phyloP scores from a whole-genome alignment of 2,888 invertebrate species.

The Griposia aprilina region DNA sequence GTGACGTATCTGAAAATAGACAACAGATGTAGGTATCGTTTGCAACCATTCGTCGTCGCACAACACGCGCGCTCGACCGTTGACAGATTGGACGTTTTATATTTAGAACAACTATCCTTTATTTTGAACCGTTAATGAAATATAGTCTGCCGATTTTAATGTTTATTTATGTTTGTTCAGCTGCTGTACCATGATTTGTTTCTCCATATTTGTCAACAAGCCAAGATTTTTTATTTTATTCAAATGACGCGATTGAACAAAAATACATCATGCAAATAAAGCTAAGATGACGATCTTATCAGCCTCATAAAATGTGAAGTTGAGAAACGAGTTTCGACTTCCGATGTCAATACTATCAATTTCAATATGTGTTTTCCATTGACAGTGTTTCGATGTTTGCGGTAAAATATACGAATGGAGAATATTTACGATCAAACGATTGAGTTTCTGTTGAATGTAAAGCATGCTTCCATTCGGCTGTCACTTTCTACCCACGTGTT shows the following conservation, averaged over 20 bases:
- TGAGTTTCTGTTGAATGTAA: conserved; percentile 78
- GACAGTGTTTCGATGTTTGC: conserved; percentile 69
- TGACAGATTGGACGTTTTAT: conserved; percentile 89
- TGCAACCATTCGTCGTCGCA: conserved; percentile 88
- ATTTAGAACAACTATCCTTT: conserved; percentile 87
- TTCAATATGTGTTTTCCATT: conserved; percentile 67
- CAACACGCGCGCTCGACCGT: conserved; percentile 88
- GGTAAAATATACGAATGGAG: conserved; percentile 73
- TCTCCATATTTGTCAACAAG: conserved; percentile 27
- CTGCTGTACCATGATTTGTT: conserved; percentile 36
- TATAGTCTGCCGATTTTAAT: conserved; percentile 83
- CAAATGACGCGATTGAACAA: conserved; percentile 3
- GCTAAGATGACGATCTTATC: conserved; percentile 37
- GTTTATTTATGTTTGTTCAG: conserved; percentile 56
- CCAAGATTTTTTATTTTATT: background rate
- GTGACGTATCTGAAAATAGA: conserved; percentile 89
- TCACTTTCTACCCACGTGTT: conserved; percentile 84
- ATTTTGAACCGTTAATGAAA: conserved; percentile 86
- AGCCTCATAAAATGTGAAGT: conserved; percentile 41
- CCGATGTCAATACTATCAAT: conserved; percentile 71
- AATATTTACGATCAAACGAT: conserved; percentile 81
- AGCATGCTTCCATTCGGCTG: conserved; percentile 77
- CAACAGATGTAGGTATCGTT: conserved; percentile 88
- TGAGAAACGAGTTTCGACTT: conserved; percentile 61
- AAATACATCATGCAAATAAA: conserved; percentile 39